Base-by-base conservation (phyloP, 2,797 vertebrate species). In the Petrocephalus schoutedeni region DNA sequence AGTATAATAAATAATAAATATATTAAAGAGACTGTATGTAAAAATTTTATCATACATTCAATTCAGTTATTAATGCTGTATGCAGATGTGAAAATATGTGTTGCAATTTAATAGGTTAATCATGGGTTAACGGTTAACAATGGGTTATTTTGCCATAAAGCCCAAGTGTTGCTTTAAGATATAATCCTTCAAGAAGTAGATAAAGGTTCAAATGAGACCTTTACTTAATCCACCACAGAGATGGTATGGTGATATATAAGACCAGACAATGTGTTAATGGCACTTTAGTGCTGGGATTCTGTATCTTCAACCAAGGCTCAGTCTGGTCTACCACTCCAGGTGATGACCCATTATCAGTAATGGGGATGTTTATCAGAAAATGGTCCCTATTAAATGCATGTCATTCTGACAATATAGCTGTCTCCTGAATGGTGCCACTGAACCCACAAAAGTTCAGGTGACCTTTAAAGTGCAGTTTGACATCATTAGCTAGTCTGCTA, bases 381-480 rank as follows among this genome's bases (percentile, higher is more conserved):
- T 32, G 59, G 41, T 12, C 87, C 74, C 64, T 54, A 89, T 88
- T 89, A 89, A 88, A 89, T 89, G 87, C 82, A 49, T 87, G 86
- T 86, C 56, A 59, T 80, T 84, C 64, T 88, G 83, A 89, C 84
- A 80, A 74, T 86, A 88, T 83, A 86, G 71, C 87, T 87, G 86
- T 85, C 86, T 89, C 61, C 83, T 53, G 82, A 28, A 87, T 88
- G 54, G 61, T 80, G 87, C 89, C 87, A 86, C 54, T 83, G 84
- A 82, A 84, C 83, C 82, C 57, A 90, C 87, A 88, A 89, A 86
- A 91, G 91, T 87, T 91, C 84, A 90, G 90, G 86, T 91, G 61
- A 87, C 87, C 87, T 90, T 49, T 86, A 89, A 90, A 90, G 91
- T 86, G 77, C 87, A 92, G 93, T 92, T 92, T 92, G 91, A 93